Base-by-base conservation (phyloP, 1,140 invertebrate species). In the Lethrus apterus region DNA sequence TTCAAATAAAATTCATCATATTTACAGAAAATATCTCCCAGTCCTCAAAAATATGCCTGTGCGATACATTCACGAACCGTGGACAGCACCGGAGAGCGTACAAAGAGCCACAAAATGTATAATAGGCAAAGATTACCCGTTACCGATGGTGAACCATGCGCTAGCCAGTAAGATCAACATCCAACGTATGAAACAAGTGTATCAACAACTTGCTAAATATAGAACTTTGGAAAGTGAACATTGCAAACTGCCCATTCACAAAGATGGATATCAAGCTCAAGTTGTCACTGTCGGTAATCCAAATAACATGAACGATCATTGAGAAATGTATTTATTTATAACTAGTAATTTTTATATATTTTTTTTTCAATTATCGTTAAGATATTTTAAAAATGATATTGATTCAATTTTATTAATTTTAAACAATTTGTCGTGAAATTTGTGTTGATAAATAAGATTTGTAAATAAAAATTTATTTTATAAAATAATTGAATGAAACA, bases 51-150 rank as follows among this genome's bases (percentile, higher is more conserved):
- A 85, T 53, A 87, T 89, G 65, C 89, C 89, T 1, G 78, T 81
- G 3, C 78, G 82, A 53, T 93, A 89, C 63, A 90, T 93, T 48
- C 89, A 92, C 61, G 88, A 92, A 59, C 90, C 90, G 1, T 94
- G 89, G 90, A 80, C 77, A 51, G 87, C 89, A 0, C 87, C 89
- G 0, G 75, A 84, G 33, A 69, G 69, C 32, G 77, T 91, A 4
- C 90, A 94, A 64, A 68, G 74, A 55, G 71, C 80, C n/a, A 80
- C 86, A 0, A 83, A 83, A 55, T 94, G 90, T 66, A 77, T 88
- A 11, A 77, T 93, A 29, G 89, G 89, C 2, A 76, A 79, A 56
- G 85, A 93, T 62, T 93, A 93, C 63, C 83, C 89, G 0, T 51
- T 86, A 48, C 89, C 89, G 1, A 93, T 94, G 75, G 79, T 93